Percentiles rank a stretch among this genome's conserved stretches.
These are phyloP conservation scores for Phrynocephalus vlangalii DNA, from an alignment of 2,797 vertebrate genomes.

Conservation along the genomic window DNA sequence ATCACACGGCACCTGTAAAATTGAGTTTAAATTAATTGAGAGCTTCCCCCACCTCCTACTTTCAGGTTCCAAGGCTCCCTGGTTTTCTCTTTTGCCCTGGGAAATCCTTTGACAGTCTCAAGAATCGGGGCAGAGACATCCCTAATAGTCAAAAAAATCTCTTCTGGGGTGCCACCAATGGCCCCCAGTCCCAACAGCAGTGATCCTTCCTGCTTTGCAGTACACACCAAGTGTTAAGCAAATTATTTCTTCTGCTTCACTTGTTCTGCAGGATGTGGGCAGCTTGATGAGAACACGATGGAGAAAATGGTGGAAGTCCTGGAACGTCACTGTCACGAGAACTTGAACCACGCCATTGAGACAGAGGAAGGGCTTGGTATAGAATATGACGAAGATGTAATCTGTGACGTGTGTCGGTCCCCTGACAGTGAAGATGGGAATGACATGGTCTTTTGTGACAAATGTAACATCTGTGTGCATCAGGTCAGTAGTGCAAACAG, in stretches of 20 bases:
- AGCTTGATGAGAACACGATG: conserved; percentile 92
- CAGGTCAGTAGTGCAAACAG: conserved; percentile 82
- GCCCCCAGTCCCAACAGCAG: no score
- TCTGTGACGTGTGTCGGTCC: conserved; percentile 97
- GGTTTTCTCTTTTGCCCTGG: no score
- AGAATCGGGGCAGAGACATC: no score
- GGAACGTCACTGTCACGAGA: conserved; percentile 94
- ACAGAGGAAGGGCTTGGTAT: conserved; percentile 97
- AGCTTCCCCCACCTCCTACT: no score
- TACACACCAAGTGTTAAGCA: background rate
- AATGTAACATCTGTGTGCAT: conserved; percentile 98
- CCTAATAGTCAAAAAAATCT: no score
- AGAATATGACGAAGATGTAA: conserved; percentile 97
- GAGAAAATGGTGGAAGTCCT: conserved; percentile 93
- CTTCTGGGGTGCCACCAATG: no score
- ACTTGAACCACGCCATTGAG: conserved; percentile 97
- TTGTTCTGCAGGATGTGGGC: conserved; percentile 82
- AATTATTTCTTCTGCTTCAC: conserved; percentile 46
- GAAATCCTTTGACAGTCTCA: no score
- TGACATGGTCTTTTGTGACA: conserved; percentile 99
- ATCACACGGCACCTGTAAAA: no score
- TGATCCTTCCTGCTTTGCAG: background rate
- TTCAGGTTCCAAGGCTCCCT: no score
- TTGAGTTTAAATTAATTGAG: no score
- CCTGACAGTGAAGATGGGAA: conserved; percentile 98